Base-by-base conservation (phyloP, 2,797 vertebrate species). In the Sebastes steindachneri region DNA sequence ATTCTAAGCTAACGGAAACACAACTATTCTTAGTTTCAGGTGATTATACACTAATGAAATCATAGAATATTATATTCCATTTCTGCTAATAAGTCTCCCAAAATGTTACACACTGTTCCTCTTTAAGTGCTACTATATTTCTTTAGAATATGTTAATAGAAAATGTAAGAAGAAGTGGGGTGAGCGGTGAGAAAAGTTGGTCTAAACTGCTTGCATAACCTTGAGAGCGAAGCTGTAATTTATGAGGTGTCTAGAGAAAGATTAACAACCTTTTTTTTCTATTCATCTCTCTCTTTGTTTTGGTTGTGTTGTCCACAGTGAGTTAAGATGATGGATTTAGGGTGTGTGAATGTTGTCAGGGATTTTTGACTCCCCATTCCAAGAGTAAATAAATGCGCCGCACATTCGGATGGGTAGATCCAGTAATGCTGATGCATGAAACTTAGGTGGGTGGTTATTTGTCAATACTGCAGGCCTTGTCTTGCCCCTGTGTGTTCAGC, bases 381-480 rank as follows among this genome's bases (percentile, higher is more conserved):
- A 58, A 66, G 67, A 77, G 71, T 53, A 79, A 88, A 88, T 79
- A 83, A 86, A 84, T 70, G 65, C 1, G n/a, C 31, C 8, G 35
- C 60, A 63, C 73, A 82, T 82, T 79, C 67, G 88, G 86, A 84
- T 89, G 33, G 31, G 69, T 77, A 63, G 74, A 83, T 73, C 54
- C 69, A 64, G 77, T 78, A 85, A 91, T 67, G 84, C 88, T 86
- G 85, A 90, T 88, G 86, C 81, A 87, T 84, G 81, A 84, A 89
- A 74, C 85, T 85, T 17, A 87, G 73, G 80, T 71, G 83, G 77
- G 86, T 28, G 86, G 88, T 87, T 94, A 91, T 94, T 93, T 92
- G 90, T 92, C 90, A 93, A 87, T 88, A 87, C 59, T 66, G 9
- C 91, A 92, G 88, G 91, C 81, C 85, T 85, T 53, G 84, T 93